Conservation (phyloP, 2,113 vertebrate genomes). For the Anguilla rostrata region DNA sequence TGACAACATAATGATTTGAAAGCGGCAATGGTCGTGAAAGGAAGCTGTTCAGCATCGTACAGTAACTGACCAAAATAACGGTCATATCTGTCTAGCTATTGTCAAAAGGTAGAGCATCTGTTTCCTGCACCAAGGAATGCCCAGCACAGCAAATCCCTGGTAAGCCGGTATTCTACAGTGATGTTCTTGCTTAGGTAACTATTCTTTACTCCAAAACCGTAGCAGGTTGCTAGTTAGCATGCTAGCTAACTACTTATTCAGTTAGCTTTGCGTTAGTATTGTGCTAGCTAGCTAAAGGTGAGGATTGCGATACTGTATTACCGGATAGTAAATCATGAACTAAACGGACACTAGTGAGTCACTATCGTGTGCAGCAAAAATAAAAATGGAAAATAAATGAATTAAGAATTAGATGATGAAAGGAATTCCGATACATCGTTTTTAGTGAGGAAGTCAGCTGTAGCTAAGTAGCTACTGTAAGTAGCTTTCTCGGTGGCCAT, state of each 20-base stretch:
- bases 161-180: not conserved
- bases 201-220: not conserved
- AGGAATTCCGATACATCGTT: conserved; percentile 9
- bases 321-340: not conserved
- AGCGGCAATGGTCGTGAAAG: not conserved
- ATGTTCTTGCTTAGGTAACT: not conserved
- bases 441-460: not conserved
- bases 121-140: conserved; percentile 30
- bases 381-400: no score
- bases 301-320: not conserved
- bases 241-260: not conserved
- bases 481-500: not conserved
- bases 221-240: not conserved
- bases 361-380: not conserved
- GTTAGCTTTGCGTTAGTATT: not conserved
- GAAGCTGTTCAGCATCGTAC: not conserved
- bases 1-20: not conserved
- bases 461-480: not conserved
- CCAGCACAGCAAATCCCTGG: conserved; percentile 7
- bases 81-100: not conserved
- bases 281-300: not conserved
- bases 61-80: conserved; percentile 5
- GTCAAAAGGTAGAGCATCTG: conserved; percentile 7
- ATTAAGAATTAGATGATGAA: not conserved
- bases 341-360: no score